Percentiles rank a stretch among this genome's conserved stretches.
Conservation (phyloP, 92 coral and sea anemone species). For the Blastomussa wellsi region DNA sequence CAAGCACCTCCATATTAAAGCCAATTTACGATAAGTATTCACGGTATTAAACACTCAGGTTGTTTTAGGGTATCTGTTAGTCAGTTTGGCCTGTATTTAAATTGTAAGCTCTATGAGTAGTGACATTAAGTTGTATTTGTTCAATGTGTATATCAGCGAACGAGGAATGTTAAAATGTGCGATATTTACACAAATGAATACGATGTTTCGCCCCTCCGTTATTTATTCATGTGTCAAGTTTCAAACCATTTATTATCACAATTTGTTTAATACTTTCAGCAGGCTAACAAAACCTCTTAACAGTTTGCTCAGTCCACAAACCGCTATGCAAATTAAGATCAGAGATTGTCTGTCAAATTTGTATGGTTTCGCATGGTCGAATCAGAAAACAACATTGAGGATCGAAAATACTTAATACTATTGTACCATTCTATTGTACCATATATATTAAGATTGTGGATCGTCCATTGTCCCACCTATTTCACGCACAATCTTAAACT, state of each 20-base stretch:
- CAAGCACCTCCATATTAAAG: too few species aligned
- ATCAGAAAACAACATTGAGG: too few species aligned
- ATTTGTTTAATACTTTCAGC: not conserved
- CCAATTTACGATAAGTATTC: too few species aligned
- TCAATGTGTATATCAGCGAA: not conserved
- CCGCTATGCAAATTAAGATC: not conserved
- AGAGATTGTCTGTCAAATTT: not conserved
- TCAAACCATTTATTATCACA: not conserved
- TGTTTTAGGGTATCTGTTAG: too few species aligned
- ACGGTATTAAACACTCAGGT: too few species aligned
- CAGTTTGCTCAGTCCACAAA: not conserved
- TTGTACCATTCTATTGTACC: too few species aligned
- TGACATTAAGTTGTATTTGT: not conserved
- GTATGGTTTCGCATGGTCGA: not conserved
- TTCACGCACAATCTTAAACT: too few species aligned
- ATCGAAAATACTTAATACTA: too few species aligned
- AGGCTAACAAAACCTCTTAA: not conserved
- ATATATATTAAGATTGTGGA: too few species aligned
- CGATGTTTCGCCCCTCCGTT: not conserved
- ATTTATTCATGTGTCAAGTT: not conserved
- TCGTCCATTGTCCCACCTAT: too few species aligned
- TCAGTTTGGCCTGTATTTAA: too few species aligned
- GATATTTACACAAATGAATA: not conserved
- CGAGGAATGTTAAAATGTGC: not conserved
- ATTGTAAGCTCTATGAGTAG: not conserved